Percentiles rank a stretch among this genome's conserved stretches.
Conservation (phyloP, 2,797 vertebrate species). For the Takifugu rubripes region DNA sequence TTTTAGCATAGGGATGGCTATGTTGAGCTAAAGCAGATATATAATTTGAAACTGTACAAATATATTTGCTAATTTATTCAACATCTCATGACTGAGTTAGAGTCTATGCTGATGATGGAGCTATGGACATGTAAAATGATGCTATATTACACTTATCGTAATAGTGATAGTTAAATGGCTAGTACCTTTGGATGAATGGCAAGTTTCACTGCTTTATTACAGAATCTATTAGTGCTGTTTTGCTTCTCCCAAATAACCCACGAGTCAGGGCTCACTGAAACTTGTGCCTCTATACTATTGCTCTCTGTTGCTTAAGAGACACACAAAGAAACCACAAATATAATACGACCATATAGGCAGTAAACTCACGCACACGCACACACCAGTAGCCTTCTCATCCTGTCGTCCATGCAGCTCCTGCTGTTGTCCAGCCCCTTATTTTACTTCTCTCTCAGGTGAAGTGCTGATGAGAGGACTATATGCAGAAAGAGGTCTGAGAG, state of each 20-base stretch:
- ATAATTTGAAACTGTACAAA: too few relatives aligned
- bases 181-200: constrained; percentile 6
- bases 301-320: constrained; percentile 10
- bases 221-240: too few relatives aligned
- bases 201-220: too few relatives aligned
- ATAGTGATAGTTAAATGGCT: not conserved
- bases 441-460: constrained; percentile 32
- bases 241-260: too few relatives aligned
- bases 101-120: too few relatives aligned
- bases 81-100: too few relatives aligned
- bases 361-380: constrained; percentile 11
- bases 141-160: not conserved
- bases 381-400: constrained; percentile 8
- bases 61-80: too few relatives aligned
- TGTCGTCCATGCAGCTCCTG: constrained; percentile 6
- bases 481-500: constrained; percentile 22
- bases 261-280: constrained; percentile 2
- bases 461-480: constrained; percentile 28
- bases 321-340: constrained; percentile 31
- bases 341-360: constrained; percentile 31
- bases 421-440: constrained; percentile 22
- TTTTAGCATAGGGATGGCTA: constrained; percentile 4
- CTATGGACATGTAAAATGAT: too few relatives aligned
- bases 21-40: too few relatives aligned
- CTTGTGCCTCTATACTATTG: constrained; percentile 21